Base-by-base conservation (phyloP, 2,888 invertebrate species). In the Dorcus hopei region DNA sequence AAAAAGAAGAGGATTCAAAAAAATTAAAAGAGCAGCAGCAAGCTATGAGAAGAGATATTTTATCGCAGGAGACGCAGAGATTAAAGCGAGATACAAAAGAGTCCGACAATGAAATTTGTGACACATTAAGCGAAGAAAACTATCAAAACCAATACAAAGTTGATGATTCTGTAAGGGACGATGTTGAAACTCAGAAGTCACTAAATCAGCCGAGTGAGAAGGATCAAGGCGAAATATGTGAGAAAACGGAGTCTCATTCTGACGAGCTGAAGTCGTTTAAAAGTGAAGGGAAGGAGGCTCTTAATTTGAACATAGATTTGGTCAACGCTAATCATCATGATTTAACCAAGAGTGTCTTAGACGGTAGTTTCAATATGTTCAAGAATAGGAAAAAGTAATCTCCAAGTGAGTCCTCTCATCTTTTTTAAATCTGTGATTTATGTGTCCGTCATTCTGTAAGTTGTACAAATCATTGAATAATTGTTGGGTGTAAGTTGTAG, bases 11-110 rank as follows among this genome's bases (percentile, higher is more conserved):
- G 47, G 60, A 64, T 26, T 50, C 52, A 33, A 42, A 16, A 53
- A 39, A 53, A 4, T 26, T 48, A 42, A n/a, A 58, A 39, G 52
- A 58, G n/a, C 11, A 58, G n/a, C n/a, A 26, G 14, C 61, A 63
- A 47, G 45, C 61, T 49, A 61, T 63, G 48, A 56, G 66, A 62
- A 59, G 65, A 41, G 66, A 68, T 51, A 68, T 65, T 54, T 45
- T 64, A 54, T 62, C 65, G 1, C 38, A 33, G 43, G 26, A 49
- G 41, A 26, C 39, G 52, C 33, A 38, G 49, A 54, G 47, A 57
- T 23, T 40, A 43, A 14, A 49, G 48, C 50, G 48, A 42, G 55
- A 43, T 55, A 38, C 48, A 58, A 54, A 52, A 47, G 63, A 56
- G 38, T 38, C 26, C 7, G 26, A 33, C 7, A 7, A 3, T 40